Evolutionary conservation across 92 coral and sea anemone genomes (phyloP).

Genomic region (Zoanthus solanderi): DNA sequence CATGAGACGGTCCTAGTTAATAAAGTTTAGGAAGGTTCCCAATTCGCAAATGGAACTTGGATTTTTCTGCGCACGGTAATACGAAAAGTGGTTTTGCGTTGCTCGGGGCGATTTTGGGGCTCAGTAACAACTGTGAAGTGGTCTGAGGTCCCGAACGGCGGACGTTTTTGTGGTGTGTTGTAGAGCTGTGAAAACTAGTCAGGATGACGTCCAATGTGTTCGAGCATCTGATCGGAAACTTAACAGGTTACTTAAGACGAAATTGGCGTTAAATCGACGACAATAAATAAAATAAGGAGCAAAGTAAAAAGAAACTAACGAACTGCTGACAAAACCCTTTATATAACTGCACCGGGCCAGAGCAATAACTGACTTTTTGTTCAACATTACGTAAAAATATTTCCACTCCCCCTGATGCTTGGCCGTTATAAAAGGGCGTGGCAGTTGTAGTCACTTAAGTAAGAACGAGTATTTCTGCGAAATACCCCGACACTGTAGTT

Average conservation of each 20-base stretch:
- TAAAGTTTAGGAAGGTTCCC: slow-evolving; percentile 23
- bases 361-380: too few species aligned
- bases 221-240: slow-evolving; percentile 40
- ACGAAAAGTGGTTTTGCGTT: slow-evolving; percentile 37
- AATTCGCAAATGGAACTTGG: slow-evolving; percentile 28
- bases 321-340: too few species aligned
- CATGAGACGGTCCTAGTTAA: slow-evolving; percentile 33
- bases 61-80: slow-evolving; percentile 34
- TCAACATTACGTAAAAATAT: too few species aligned
- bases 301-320: too few species aligned
- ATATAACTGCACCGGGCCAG: too few species aligned
- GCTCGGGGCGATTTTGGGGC: slow-evolving; percentile 23
- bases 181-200: slow-evolving; percentile 37
- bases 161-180: slow-evolving; percentile 38
- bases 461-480: too few species aligned
- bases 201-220: slow-evolving; percentile 41
- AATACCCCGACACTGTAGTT: too few species aligned
- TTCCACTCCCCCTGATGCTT: too few species aligned
- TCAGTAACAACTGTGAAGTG: slow-evolving; percentile 33
- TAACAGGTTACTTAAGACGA: slow-evolving; percentile 37
- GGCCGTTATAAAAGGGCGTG: too few species aligned
- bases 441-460: too few species aligned
- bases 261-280: not conserved
- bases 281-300: too few species aligned
- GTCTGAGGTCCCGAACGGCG: slow-evolving; percentile 32